These are phyloP conservation scores for Holothuria scabra DNA, from an alignment of 53 echinoderm and acorn worm genomes.

Conservation along the genomic window DNA sequence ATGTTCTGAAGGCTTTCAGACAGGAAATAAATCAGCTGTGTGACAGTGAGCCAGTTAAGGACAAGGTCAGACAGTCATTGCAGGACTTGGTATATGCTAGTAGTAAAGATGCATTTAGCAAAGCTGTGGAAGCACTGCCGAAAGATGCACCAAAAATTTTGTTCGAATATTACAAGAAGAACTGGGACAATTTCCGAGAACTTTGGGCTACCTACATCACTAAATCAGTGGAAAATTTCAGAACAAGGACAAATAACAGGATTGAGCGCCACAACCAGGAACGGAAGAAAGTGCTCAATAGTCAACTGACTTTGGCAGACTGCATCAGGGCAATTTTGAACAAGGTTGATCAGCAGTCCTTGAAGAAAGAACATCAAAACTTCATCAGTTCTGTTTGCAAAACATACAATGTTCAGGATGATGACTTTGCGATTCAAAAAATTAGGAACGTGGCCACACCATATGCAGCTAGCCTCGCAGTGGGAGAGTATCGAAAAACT, in stretches of 20 bases:
- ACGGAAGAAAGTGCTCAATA: slow-evolving; percentile 14
- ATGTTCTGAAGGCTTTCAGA: slow-evolving; percentile 23
- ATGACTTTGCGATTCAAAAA: no score
- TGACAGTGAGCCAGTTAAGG: background rate
- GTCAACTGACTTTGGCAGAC: no score
- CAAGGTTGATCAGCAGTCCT: no score
- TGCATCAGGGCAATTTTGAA: no score
- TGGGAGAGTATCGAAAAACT: no score
- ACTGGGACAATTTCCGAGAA: background rate
- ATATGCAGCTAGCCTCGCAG: no score
- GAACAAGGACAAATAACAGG: background rate
- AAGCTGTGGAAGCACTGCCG: background rate
- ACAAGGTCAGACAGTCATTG: background rate
- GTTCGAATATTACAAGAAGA: background rate
- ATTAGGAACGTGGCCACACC: no score
- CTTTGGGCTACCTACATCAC: slow-evolving; percentile 16
- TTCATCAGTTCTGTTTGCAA: no score
- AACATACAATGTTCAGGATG: no score
- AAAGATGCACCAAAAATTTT: background rate
- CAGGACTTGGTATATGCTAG: slow-evolving; percentile 2
- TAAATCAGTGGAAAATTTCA: background rate
- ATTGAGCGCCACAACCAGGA: slow-evolving; percentile 28
- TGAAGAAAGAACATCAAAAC: no score
- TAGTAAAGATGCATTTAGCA: background rate
- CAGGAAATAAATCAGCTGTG: slow-evolving; percentile 3